These are phyloP conservation scores for Paramisgurnus dabryanus DNA, from an alignment of 2,113 vertebrate genomes.

Conservation along the genomic window DNA sequence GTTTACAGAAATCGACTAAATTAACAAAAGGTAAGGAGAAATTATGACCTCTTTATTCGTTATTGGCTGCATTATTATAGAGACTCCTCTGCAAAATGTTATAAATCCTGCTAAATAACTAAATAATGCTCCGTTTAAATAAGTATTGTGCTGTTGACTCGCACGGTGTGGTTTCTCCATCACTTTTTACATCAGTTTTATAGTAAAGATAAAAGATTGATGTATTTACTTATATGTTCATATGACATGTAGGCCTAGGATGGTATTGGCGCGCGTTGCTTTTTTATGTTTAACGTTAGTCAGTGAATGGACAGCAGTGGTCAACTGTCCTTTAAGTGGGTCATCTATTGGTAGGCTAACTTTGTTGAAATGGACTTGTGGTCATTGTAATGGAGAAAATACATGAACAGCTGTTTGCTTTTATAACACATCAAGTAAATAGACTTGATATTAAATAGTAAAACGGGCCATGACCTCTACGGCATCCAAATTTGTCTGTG, in stretches of 20 bases:
- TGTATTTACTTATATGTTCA: neutral
- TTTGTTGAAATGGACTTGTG: neutral
- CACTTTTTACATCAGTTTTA: neutral
- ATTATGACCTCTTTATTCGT: neutral
- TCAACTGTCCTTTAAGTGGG: neutral
- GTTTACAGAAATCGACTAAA: neutral
- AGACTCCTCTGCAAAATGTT: neutral
- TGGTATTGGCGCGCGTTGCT: no score
- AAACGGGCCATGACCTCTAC: neutral
- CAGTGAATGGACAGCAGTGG: neutral
- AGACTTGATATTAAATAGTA: neutral
- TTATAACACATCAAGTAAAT: neutral
- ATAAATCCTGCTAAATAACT: neutral
- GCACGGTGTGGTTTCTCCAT: neutral
- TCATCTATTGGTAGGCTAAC: no score
- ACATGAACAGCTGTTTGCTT: neutral
- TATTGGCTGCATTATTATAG: neutral
- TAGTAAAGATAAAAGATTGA: neutral
- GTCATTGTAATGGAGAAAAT: neutral
- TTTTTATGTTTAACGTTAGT: no score
- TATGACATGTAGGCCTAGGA: no score
- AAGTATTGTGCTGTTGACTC: no score
- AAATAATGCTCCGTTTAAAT: no score
- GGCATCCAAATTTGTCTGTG: neutral
- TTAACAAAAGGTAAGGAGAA: constrained; percentile 9